Evolutionary conservation across 2,797 vertebrate species (phyloP), one percentile per base, ranked within the genome.

Genomic region (Selene dorsalis): DNA sequence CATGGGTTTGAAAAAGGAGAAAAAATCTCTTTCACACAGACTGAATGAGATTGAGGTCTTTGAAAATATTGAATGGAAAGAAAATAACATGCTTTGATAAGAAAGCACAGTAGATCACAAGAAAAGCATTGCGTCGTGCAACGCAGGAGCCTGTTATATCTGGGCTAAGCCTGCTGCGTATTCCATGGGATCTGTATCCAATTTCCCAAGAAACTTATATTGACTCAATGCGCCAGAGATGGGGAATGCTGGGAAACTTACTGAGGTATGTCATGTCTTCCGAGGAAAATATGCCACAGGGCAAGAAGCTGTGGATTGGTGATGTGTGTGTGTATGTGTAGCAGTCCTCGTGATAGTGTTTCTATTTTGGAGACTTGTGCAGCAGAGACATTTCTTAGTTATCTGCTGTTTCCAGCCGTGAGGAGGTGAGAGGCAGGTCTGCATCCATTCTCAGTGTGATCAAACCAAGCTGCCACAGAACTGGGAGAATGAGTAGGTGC

Each of bases 361-460:
- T 86, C 91, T 93, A 93, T 94, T 93, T 94, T 90, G 69, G 72
- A 88, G 77, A 87, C 85, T 88, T 87, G 85, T 77, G 76, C 84
- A 43, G 77, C 28, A 2, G 86, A 90, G 82, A 87, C 86, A 87
- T 90, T 88, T 91, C 81, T 88, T 80, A 81, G 84, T 87, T 92
- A 93, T 94, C 92, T 90, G 75, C 76, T 8, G 74, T 79, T 89
- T 86, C 78, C 92, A 91, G 87, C 88, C 88, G 75, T 0, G 69
- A 84, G 85, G 92, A 87, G 89, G 87, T 87, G 88, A 87, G 87
- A 92, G 87, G 77, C 82, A 84, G 68, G 85, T 84, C 85, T 83
- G 84, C 86, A 82, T 89, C 87, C 83, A 88, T 84, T 88, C 87
- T 86, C 73, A 32, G 72, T 57, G 61, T 70, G 87, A 87, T 87